Evolutionary conservation across 2,113 vertebrate genomes (phyloP).

Genomic region (Tyrannus savana): DNA sequence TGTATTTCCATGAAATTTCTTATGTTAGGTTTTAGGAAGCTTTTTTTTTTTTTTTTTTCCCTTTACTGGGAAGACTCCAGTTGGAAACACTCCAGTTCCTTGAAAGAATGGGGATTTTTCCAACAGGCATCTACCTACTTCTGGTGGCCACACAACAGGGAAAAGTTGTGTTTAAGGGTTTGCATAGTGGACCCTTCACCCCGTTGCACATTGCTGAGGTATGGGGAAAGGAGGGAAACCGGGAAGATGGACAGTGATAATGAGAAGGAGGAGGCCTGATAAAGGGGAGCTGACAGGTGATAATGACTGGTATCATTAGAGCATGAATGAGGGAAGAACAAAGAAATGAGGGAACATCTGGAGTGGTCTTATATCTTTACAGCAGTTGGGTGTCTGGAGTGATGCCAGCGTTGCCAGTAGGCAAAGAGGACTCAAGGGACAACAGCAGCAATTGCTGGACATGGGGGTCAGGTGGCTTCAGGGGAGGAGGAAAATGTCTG

Average conservation of each 20-base stretch:
- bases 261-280: background rate
- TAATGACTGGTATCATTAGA: background rate
- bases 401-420: background rate
- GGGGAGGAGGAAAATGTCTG: background rate
- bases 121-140: background rate
- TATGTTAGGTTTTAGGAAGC: accelerated
- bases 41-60: no score
- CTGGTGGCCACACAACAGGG: background rate
- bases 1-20: background rate
- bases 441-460: background rate
- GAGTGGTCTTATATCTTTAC: background rate
- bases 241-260: background rate
- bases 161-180: background rate
- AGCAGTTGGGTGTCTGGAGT: background rate
- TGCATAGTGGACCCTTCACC: background rate
- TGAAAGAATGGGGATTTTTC: background rate
- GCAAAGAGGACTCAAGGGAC: background rate
- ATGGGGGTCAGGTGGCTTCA: no score
- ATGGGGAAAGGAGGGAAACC: background rate
- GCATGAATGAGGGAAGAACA: background rate
- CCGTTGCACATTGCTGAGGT: background rate
- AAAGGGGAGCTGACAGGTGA: background rate
- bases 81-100: background rate
- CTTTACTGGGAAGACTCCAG: background rate
- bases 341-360: background rate